Conservation (phyloP, 2,797 vertebrate genomes). For the Triplophysa yarkandensis region DNA sequence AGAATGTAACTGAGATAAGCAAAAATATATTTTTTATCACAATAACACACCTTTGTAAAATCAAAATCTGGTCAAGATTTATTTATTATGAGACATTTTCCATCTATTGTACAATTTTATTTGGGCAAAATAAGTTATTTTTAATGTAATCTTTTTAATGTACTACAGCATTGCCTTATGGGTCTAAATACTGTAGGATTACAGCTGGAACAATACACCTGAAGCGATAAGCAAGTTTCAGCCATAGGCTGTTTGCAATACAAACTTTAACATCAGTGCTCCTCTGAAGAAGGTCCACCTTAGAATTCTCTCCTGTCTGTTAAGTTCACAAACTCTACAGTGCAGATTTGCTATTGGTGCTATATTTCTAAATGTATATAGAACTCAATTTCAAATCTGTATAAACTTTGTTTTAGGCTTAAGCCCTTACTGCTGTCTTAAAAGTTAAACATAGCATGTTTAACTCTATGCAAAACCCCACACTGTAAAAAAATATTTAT, state of each 20-base stretch:
- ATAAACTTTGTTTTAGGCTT: too few relatives aligned
- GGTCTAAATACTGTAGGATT: not conserved
- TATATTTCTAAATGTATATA: too few relatives aligned
- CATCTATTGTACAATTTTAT: too few relatives aligned
- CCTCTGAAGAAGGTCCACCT: slow-evolving; percentile 8
- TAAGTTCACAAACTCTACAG: slow-evolving; percentile 9
- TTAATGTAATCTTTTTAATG: not conserved
- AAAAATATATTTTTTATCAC: not conserved
- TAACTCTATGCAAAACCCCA: too few relatives aligned
- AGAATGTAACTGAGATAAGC: not conserved
- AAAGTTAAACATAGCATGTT: not conserved
- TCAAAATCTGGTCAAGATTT: not conserved
- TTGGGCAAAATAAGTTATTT: slow-evolving; percentile 1
- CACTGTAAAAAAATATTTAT: too few relatives aligned
- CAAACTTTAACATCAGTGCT: slow-evolving; percentile 27
- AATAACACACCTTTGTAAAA: not conserved
- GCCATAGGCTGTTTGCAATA: slow-evolving; percentile 33
- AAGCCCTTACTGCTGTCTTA: not conserved
- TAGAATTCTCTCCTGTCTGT: not conserved
- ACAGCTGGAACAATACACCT: not conserved
- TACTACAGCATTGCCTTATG: slow-evolving; percentile 9
- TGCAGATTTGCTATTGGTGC: not conserved
- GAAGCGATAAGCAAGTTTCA: slow-evolving; percentile 8
- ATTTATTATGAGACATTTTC: too few relatives aligned
- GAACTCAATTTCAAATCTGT: too few relatives aligned